Conservation (phyloP, 2,888 invertebrate genomes). For the Euclidia mi region DNA sequence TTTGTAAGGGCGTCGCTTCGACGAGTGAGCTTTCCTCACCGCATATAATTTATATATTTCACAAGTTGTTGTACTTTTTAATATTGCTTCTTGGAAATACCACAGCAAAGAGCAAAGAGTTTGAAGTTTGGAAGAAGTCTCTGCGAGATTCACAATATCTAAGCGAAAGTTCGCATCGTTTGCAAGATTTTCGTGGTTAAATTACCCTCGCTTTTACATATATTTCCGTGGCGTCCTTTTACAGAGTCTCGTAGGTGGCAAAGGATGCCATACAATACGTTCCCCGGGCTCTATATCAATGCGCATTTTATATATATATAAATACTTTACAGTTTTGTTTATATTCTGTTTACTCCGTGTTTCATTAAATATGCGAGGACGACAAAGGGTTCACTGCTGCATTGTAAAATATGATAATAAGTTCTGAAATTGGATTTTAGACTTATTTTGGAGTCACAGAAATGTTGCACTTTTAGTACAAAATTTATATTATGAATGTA, state of each 20-base stretch:
- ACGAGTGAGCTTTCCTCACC: constrained; percentile 34
- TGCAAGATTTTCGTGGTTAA: constrained; percentile 66
- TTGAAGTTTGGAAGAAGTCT: constrained; percentile 61
- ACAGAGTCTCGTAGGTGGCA: no score
- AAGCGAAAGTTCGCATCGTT: constrained; percentile 64
- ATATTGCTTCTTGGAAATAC: constrained; percentile 60
- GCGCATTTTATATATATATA: constrained; percentile 44
- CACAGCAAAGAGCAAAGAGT: constrained; percentile 51
- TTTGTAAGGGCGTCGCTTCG: constrained; percentile 27
- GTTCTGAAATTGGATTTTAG: no score
- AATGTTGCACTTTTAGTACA: no score
- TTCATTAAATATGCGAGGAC: no score
- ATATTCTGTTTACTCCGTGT: constrained; percentile 8
- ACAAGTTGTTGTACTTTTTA: constrained; percentile 63
- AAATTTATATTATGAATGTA: no score
- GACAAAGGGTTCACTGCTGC: neutral
- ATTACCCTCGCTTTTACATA: constrained; percentile 54
- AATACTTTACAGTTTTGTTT: constrained; percentile 29
- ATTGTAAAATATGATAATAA: no score
- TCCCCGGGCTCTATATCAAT: constrained; percentile 40
- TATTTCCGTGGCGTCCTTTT: constrained; percentile 41
- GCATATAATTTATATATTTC: constrained; percentile 50
- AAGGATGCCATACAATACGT: constrained; percentile 41
- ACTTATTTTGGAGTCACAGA: no score
- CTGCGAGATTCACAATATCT: constrained; percentile 65